Evolutionary conservation across 2,113 vertebrate species (phyloP).

Genomic region (Dryoscopus gambensis): DNA sequence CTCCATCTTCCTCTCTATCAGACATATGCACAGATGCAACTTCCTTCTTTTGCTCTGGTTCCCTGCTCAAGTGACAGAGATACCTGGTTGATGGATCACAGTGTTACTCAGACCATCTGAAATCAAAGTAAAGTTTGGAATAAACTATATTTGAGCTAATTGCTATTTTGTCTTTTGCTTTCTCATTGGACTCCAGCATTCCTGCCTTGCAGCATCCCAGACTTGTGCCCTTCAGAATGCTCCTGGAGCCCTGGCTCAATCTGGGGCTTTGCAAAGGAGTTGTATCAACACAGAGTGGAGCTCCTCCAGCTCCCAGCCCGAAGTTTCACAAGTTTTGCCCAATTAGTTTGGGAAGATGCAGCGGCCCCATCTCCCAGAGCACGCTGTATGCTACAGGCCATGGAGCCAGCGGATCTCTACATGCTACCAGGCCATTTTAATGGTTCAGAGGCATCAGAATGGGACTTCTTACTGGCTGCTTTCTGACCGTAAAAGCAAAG

Average conservation of each 20-base stretch:
- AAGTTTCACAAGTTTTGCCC: neutral
- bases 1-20: neutral
- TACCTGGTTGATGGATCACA: neutral
- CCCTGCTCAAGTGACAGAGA: neutral
- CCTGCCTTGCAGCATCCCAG: neutral
- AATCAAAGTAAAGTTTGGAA: neutral
- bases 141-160: neutral
- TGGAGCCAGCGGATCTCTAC: neutral
- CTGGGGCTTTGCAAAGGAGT: neutral
- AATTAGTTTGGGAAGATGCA: neutral
- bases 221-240: neutral
- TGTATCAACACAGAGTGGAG: neutral
- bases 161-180: neutral
- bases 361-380: rapidly evolving
- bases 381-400: neutral
- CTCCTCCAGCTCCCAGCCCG: neutral
- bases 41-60: neutral
- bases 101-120: neutral
- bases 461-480: neutral
- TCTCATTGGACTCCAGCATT: neutral
- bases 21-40: neutral
- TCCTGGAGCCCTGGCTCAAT: neutral
- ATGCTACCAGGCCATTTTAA: neutral
- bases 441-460: neutral
- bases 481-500: neutral